A percentile compares a stretch with the other conserved stretches of the same genome.
Conservation (phyloP, 2,797 vertebrate genomes). For the Ctenochaetus hawaiiensis region DNA sequence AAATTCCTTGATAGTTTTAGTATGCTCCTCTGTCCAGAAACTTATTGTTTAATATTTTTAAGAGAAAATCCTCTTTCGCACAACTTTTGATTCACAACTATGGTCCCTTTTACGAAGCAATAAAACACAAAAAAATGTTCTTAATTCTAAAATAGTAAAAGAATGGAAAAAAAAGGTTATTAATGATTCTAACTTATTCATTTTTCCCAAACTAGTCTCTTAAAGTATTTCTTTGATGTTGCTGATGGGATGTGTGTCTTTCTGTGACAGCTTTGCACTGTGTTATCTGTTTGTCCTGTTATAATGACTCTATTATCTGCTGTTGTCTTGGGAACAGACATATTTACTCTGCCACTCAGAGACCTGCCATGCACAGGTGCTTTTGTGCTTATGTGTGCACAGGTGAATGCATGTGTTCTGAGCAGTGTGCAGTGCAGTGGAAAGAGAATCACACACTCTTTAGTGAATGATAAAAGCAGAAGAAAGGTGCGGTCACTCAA, state of each 20-base stretch:
- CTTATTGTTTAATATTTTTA: not conserved
- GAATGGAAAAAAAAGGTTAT: not conserved
- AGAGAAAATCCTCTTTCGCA: not conserved
- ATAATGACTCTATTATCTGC: slow-evolving; percentile 82
- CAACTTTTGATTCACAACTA: not conserved
- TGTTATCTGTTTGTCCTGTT: slow-evolving; percentile 78
- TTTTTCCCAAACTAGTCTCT: slow-evolving; percentile 17
- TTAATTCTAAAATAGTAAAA: not conserved
- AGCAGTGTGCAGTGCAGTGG: slow-evolving; percentile 9
- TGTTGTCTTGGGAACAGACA: slow-evolving; percentile 82
- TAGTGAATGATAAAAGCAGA: slow-evolving; percentile 36
- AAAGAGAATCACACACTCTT: slow-evolving; percentile 34
- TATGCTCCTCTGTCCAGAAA: not conserved
- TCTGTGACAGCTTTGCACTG: slow-evolving; percentile 45
- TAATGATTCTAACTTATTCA: not conserved
- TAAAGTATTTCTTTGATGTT: slow-evolving; percentile 57
- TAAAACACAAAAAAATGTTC: not conserved
- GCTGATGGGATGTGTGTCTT: slow-evolving; percentile 57
- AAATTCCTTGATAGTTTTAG: not conserved
- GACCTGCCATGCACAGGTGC: slow-evolving; percentile 72
- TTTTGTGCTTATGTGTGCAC: slow-evolving; percentile 74
- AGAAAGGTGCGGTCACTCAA: slow-evolving; percentile 6
- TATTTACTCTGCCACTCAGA: slow-evolving; percentile 71
- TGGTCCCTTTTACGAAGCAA: not conserved
- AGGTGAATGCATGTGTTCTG: slow-evolving; percentile 60